Percentiles rank a stretch among this genome's conserved stretches.
phyloP scores from a whole-genome alignment of 2,888 invertebrate genomes.

The Branchipolynoe longqiensis region DNA sequence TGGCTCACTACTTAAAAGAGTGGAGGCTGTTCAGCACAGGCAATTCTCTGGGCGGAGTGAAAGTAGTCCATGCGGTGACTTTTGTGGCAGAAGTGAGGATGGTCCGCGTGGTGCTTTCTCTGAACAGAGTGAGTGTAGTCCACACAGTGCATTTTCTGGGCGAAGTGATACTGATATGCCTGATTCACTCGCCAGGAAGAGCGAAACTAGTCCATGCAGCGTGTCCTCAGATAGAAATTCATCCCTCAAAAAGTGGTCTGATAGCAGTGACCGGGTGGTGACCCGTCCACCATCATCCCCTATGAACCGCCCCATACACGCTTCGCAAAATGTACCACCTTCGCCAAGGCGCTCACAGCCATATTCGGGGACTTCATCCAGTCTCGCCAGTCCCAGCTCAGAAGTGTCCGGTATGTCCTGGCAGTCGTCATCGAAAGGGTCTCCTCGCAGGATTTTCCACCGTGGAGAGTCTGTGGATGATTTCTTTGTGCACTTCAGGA shows the following conservation, averaged over 20 bases:
- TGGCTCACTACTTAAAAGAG: no score
- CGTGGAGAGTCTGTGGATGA: constrained; percentile 3
- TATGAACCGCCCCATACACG: not conserved
- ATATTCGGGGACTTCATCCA: not conserved
- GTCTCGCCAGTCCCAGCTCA: not conserved
- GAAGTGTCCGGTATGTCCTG: constrained; percentile 1
- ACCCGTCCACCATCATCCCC: constrained; percentile 40
- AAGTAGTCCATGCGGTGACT: no score
- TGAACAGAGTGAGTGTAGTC: no score
- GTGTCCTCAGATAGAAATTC: not conserved
- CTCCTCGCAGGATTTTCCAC: not conserved
- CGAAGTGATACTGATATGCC: no score
- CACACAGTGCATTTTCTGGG: not conserved
- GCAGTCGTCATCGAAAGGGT: constrained; percentile 35
- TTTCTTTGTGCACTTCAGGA: constrained; percentile 38
- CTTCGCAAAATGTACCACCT: not conserved
- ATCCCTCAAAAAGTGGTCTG: not conserved
- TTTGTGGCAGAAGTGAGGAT: no score
- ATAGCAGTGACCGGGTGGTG: not conserved
- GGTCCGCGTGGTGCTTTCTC: no score
- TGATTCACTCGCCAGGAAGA: no score
- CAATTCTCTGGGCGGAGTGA: no score
- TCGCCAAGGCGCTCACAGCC: not conserved
- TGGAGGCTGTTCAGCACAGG: no score
- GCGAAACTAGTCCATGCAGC: not conserved